Conservation (phyloP, 1,140 invertebrate species). For the Drosophila teissieri region DNA sequence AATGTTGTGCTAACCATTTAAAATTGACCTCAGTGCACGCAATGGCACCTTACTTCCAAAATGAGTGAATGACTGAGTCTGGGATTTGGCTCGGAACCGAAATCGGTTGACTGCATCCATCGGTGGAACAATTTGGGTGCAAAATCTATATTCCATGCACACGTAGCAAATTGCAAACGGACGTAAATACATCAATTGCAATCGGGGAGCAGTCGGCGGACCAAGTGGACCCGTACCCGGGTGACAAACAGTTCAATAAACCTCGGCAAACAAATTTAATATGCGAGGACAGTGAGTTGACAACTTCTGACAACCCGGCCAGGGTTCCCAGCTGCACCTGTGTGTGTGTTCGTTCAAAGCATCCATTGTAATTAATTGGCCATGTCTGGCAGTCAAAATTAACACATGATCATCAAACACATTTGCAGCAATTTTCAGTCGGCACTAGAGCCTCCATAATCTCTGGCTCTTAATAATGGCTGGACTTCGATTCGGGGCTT, state of each 20-base stretch:
- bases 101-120: constrained; percentile 55
- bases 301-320: constrained; percentile 18
- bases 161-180: constrained; percentile 81
- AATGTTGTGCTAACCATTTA: too few species aligned
- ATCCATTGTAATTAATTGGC: constrained; percentile 68
- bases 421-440: constrained; percentile 17
- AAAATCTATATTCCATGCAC: constrained; percentile 71
- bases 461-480: not conserved
- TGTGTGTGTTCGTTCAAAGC: constrained; percentile 15
- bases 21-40: constrained; percentile 3
- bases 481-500: not conserved
- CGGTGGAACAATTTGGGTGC: constrained; percentile 36
- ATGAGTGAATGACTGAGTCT: constrained; percentile 30
- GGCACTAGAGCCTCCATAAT: not conserved
- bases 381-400: constrained; percentile 64
- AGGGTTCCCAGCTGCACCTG: constrained; percentile 2
- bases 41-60: constrained; percentile 2
- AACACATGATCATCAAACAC: constrained; percentile 47
- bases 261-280: constrained; percentile 70
- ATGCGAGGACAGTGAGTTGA: constrained; percentile 55
- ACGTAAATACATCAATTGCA: constrained; percentile 77
- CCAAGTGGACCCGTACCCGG: constrained; percentile 15
- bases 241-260: constrained; percentile 72
- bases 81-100: constrained; percentile 25
- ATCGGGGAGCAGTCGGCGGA: constrained; percentile 46